These are phyloP conservation scores for Petromus typicus DNA, from an alignment of 2,113 vertebrate species.

Conservation along the genomic window DNA sequence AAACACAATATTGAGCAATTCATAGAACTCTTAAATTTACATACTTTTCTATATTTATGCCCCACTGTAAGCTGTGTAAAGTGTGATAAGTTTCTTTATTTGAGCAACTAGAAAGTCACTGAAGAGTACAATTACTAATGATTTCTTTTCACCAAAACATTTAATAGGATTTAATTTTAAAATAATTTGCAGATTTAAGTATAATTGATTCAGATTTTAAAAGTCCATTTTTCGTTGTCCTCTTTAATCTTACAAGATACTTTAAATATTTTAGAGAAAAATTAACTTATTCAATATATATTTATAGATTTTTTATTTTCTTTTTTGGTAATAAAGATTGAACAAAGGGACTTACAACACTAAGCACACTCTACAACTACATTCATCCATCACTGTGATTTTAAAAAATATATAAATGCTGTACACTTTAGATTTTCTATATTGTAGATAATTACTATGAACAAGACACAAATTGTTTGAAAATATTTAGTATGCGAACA, in stretches of 20 bases:
- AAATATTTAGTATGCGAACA: neutral
- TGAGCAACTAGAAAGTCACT: neutral
- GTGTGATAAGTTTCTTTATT: neutral
- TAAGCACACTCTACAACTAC: neutral
- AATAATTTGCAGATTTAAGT: neutral
- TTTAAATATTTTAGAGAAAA: conserved; percentile 11
- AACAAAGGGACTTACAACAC: neutral
- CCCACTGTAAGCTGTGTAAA: neutral
- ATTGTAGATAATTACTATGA: neutral
- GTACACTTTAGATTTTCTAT: neutral
- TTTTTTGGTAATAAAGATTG: neutral
- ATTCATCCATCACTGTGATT: neutral
- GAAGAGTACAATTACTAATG: neutral
- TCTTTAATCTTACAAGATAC: neutral
- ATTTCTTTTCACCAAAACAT: neutral
- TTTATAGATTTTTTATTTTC: neutral
- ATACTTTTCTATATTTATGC: neutral
- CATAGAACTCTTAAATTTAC: neutral
- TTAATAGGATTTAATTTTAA: neutral
- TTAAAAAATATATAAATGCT: neutral
- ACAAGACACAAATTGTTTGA: neutral
- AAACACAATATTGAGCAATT: neutral
- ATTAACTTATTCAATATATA: neutral
- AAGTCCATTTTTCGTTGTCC: neutral
- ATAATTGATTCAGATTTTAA: neutral